A percentile compares a stretch with the other conserved stretches of the same genome.
Evolutionary conservation across 2,797 vertebrate species (phyloP).

Genomic region (Gephyroberyx darwinii): DNA sequence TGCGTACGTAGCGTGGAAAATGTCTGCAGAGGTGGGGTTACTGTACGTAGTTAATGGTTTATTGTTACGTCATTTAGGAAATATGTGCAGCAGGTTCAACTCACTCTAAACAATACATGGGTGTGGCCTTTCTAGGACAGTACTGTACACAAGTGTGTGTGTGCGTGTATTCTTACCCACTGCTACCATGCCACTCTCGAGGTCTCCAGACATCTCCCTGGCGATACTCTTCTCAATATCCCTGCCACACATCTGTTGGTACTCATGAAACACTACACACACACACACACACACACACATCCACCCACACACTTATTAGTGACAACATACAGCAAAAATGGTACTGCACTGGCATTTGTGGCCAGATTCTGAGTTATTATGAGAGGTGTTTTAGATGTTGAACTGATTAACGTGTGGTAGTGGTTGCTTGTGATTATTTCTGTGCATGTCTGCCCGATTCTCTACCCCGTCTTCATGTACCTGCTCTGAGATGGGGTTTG

Average conservation of each 20-base stretch:
- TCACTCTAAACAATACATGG: neutral
- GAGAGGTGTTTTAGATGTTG: neutral
- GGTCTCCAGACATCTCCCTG: constrained; percentile 97
- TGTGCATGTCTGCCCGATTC: neutral
- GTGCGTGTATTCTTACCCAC: constrained; percentile 85
- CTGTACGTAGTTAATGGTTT: neutral
- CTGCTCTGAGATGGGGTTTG: constrained; percentile 91
- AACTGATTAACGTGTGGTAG: neutral
- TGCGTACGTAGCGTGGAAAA: constrained; percentile 7
- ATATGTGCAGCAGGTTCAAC: neutral
- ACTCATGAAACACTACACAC: constrained; percentile 90
- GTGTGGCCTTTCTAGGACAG: constrained; percentile 2
- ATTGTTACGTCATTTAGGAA: neutral
- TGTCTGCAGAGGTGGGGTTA: neutral
- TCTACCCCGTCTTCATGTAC: constrained; percentile 67
- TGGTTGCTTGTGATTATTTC: neutral
- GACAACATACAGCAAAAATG: neutral
- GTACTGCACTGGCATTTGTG: neutral
- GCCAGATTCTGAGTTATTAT: neutral
- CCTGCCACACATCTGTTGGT: constrained; percentile 93
- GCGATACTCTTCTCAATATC: constrained; percentile 94
- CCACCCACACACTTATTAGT: constrained; percentile 9
- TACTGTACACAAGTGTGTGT: too few species aligned
- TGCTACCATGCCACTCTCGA: constrained; percentile 96
- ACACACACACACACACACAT: constrained; percentile 38